Base-by-base conservation (phyloP, 1,140 invertebrate genomes). In the Pogonognathellus flavescens region DNA sequence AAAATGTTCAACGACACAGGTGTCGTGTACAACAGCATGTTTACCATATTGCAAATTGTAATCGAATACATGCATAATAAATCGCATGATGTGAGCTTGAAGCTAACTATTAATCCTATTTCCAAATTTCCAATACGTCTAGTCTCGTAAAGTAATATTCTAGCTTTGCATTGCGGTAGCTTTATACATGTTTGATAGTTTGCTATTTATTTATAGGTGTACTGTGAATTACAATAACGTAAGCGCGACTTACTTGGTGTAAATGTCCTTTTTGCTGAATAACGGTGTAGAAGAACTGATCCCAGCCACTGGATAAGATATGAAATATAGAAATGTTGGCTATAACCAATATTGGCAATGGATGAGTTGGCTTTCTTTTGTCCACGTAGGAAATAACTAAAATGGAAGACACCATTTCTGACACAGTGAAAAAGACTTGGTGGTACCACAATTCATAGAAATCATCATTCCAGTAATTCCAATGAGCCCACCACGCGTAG, bases 381-480 rank as follows among this genome's bases (percentile, higher is more conserved):
- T 93, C 93, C 52, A 90, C 88, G 18, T 91, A 88, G 60, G 90
- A 90, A 2, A 92, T 66, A 13, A 92, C 91, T 25, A 94, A 89
- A 62, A 92, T 90, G 0, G 95, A 94, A 10, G 94, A 95, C 87
- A 94, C 89, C 1, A 95, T 87, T 91, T 96, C 95, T 0, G 95
- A 95, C 11, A 91, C 70, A 14, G 94, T 93, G 88, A 95, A 95
- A 89, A 95, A 95, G 86, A 86, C 7, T 85, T 88, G 85, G 82
- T 89, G 91, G 81, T 89, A 89, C 89, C 90, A 92, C 76, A 91
- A 91, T 0, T 87, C 85, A 88, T 92, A 92, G 87, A 91, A 92
- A 80, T 92, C 92, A 87, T 96, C 95, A 89, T 96, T 96, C 92
- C 94, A 95, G 89, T 96, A 96, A 90, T 95, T 96, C 84, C 95